Evolutionary conservation across 2,113 vertebrate genomes (phyloP), one percentile per base, ranked within the genome.

Genomic region (Nothobranchius furzeri): DNA sequence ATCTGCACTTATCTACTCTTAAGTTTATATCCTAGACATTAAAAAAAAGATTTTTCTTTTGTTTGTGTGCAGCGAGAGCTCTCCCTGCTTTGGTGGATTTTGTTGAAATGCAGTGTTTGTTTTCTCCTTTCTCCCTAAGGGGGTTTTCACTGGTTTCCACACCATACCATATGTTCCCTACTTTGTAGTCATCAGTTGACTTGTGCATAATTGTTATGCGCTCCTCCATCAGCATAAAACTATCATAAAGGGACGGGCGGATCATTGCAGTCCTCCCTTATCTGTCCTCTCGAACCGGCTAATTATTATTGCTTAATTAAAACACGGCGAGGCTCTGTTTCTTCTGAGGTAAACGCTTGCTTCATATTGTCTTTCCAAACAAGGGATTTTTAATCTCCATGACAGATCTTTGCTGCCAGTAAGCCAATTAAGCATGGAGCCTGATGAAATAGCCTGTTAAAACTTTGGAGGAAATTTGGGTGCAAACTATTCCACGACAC

Each of bases 221-320:
- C n/a, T 50, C 6, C 9, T 50, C 48, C 48, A 50, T 50, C 62
- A 73, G 55, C 81, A 69, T 66, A 40, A 64, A 71, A 75, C 55
- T 68, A 60, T 56, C 7, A 25, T 7, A 25, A 58, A 55, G 67
- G 54, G 49, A 65, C 70, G 68, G 60, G 66, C 70, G 6, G 67
- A 80, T 79, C 64, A 35, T 53, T 68, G 36, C 70, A 50, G 65
- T 37, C 56, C 52, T 61, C 51, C 37, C 69, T 83, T 86, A 87
- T 85, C 75, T 75, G 49, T 15, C 69, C 63, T 78, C 68, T 83
- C 67, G 60, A 76, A 73, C 68, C 69, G 63, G 70, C 78, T 85
- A 81, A 92, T 90, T 84, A 88, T 78, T 79, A 76, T 87, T 73
- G 36, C 78, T 85, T 87, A 89, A 92, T 90, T 88, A 91, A 89